Conservation (phyloP, 2,113 vertebrate species). For the Miniopterus natalensis region DNA sequence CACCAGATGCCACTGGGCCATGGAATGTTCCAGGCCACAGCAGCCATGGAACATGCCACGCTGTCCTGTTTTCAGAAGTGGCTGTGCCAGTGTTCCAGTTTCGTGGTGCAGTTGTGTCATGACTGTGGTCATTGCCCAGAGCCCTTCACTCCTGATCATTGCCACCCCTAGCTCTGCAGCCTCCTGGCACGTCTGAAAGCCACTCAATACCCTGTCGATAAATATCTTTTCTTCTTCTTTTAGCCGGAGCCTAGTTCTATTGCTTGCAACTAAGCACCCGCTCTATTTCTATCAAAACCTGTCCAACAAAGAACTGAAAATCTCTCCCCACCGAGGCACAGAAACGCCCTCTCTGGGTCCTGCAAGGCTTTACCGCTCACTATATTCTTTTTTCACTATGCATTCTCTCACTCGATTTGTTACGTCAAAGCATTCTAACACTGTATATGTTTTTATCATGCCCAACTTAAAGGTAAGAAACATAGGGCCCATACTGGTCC, state of each 20-base stretch:
- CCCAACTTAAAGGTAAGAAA: neutral
- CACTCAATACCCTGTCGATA: neutral
- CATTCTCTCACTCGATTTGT: neutral
- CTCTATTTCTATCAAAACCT: neutral
- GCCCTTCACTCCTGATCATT: neutral
- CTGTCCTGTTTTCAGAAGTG: neutral
- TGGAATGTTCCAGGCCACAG: neutral
- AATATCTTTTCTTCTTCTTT: neutral
- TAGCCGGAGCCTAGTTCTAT: neutral
- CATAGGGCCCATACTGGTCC: neutral
- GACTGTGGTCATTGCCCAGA: neutral
- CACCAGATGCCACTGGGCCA: neutral
- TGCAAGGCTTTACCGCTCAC: neutral
- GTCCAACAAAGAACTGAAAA: slow-evolving; percentile 1
- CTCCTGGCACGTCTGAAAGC: neutral
- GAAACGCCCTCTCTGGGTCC: neutral
- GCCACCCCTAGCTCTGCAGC: neutral
- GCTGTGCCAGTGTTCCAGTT: neutral
- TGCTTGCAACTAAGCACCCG: neutral
- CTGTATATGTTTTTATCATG: neutral
- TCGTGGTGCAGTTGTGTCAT: neutral
- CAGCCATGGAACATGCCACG: neutral
- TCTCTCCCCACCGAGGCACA: neutral
- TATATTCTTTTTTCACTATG: neutral
- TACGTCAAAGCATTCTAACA: neutral